Conservation (phyloP, 2,113 vertebrate species). For the Rhinogobius similis region DNA sequence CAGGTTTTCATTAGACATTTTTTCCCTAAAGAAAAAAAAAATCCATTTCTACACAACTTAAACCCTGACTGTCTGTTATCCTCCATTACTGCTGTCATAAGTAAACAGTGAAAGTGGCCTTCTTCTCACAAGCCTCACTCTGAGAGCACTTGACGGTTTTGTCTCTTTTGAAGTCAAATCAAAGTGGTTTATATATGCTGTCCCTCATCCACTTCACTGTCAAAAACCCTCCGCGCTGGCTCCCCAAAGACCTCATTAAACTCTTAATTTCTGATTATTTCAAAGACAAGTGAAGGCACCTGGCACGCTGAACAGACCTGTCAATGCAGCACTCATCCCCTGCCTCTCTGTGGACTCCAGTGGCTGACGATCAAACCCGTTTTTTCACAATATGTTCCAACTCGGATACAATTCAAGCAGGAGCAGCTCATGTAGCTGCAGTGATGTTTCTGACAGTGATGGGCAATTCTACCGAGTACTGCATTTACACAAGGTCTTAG, state of each 20-base stretch:
- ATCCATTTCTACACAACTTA: neutral
- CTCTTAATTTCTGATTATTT: conserved; percentile 74
- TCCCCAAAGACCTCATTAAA: conserved; percentile 74
- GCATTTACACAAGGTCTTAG: neutral
- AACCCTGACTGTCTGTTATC: conserved; percentile 1
- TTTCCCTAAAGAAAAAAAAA: neutral
- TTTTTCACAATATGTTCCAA: conserved; percentile 18
- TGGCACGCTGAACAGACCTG: conserved; percentile 55
- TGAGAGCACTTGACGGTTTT: conserved; percentile 8
- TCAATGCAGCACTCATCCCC: conserved; percentile 49
- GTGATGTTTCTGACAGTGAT: neutral
- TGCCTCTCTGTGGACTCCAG: conserved; percentile 31
- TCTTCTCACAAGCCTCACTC: conserved; percentile 18
- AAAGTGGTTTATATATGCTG: conserved; percentile 42
- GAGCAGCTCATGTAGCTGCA: conserved; percentile 1
- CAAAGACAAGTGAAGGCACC: conserved; percentile 68
- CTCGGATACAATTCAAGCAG: conserved; percentile 29
- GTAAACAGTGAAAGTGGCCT: conserved; percentile 5
- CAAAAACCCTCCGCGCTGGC: conserved; percentile 42
- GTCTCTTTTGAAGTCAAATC: conserved; percentile 41
- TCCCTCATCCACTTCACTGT: conserved; percentile 55
- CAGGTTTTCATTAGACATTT: neutral
- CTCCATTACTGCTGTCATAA: conserved; percentile 4
- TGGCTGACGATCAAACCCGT: conserved; percentile 50
- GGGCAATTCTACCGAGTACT: neutral